phyloP scores from a whole-genome alignment of 2,113 vertebrate species.

The Mus musculus region GRCm39 chr13:43141001-43141500 shows the following conservation, averaged over 20 bases:
- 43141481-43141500: constrained; percentile 7
- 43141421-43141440: background rate
- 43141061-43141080: background rate
- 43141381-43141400: background rate
- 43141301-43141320: background rate
- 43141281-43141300: background rate
- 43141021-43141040: background rate
- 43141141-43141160: background rate
- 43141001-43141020: background rate
- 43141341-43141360: background rate
- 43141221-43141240: background rate
- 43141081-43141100: fast-evolving
- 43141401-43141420: background rate
- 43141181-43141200: background rate
- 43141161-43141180: background rate
- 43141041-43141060: background rate
- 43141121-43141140: background rate
- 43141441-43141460: background rate
- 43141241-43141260: constrained; percentile 32
- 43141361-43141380: background rate
- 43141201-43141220: background rate
- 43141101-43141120: background rate
- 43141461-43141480: background rate
- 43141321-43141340: background rate
- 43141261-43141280: constrained; percentile 32